Evolutionary conservation across 2,113 vertebrate species (phyloP), one percentile per base, ranked within the genome.

Genomic region (Macquaria australasica): DNA sequence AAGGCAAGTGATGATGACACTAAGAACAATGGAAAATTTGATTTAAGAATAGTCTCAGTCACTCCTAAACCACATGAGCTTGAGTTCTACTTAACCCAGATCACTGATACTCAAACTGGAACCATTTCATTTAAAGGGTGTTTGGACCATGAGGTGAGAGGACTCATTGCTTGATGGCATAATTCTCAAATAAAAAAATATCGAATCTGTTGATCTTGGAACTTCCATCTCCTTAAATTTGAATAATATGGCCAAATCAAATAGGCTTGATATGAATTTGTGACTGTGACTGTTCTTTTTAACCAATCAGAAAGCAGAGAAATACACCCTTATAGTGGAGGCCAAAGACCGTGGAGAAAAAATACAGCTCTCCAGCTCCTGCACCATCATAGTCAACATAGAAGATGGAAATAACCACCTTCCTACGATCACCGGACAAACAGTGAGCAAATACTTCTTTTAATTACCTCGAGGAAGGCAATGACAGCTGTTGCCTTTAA

Each of bases 81-180:
- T 9, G 87, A 95, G 71, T 96, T 96, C 82, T 88, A 81, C 72
- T 25, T 96, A 28, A 48, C 8, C 0, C 43, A 90, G 14, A 12
- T 0, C 0, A 0, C 2, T 14, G 0, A 0, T 6, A 1, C 0
- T 51, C 0, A 45, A 15, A 59, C 3, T n/a, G 94, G 89, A 59
- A 68, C 0, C 1, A 90, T 96, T 68, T 89, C 67, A 56, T 95
- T 96, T 48, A 93, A 86, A 60, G 96, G 95, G 6, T 96, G 96
- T 76, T 77, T 96, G 82, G 87, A 95, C 70, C 86, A 94, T 67
- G 91, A 94, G 92, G 96, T 96, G 68, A 89, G 82, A 73, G 21
- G 25, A 58, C 16, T 45, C 20, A 16, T 43, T 51, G 34, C 15
- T 60, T 50, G 2, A 48, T 58, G 8, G 20, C 48, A 34, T 45